Evolutionary conservation across 2,888 invertebrate species (phyloP).

Genomic region (Troides aeacus): DNA sequence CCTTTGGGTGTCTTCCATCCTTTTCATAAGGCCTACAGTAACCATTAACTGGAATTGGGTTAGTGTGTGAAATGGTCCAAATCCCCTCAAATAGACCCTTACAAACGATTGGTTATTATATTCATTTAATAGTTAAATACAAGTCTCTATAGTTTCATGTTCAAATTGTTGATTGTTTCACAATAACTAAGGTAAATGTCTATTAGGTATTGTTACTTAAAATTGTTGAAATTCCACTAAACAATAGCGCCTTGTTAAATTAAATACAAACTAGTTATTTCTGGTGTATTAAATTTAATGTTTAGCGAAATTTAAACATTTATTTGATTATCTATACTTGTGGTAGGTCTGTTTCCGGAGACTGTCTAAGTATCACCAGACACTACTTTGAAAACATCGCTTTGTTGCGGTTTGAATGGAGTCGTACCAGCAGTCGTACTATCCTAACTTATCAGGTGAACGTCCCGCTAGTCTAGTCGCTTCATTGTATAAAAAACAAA

Average conservation of each 20-base stretch:
- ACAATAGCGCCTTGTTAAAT: slow-evolving; percentile 22
- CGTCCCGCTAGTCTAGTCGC: no score
- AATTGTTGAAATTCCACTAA: slow-evolving; percentile 19
- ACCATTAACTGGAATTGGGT: no score
- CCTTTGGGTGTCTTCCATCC: no score
- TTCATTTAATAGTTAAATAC: slow-evolving; percentile 9
- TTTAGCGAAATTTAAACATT: slow-evolving; percentile 16
- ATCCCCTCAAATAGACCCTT: background rate
- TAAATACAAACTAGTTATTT: slow-evolving; percentile 22
- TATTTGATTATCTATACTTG: slow-evolving; percentile 16
- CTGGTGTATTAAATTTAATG: slow-evolving; percentile 12
- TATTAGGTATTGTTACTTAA: slow-evolving; percentile 26
- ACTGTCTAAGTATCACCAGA: no score
- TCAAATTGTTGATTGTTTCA: slow-evolving; percentile 16
- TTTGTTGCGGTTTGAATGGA: no score
- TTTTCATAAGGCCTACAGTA: no score
- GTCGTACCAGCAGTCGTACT: no score
- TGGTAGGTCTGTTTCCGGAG: no score
- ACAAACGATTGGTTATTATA: background rate
- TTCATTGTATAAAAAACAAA: no score
- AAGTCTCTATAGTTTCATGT: slow-evolving; percentile 11
- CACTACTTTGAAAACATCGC: no score
- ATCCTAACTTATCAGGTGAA: no score
- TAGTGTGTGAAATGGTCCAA: no score
- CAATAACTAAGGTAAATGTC: slow-evolving; percentile 12